phyloP scores from a whole-genome alignment of 1,140 invertebrate genomes.

The Ruditapes philippinarum region DNA sequence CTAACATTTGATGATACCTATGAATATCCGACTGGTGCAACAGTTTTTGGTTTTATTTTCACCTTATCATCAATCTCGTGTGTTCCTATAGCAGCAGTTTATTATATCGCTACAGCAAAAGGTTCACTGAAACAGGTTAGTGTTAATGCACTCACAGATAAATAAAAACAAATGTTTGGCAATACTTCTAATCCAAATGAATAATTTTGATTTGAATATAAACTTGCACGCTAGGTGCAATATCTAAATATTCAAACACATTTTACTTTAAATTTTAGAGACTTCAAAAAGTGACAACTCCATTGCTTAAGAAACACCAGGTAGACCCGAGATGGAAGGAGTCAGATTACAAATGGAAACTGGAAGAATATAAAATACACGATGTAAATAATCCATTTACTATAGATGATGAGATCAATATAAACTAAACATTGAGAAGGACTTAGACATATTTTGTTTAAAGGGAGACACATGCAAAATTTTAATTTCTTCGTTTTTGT shows the following conservation, averaged over 20 bases:
- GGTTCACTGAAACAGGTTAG: slow-evolving; percentile 31
- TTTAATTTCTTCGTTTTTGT: no score
- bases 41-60: not conserved
- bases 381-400: slow-evolving; percentile 21
- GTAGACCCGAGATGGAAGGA: slow-evolving; percentile 1
- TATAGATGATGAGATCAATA: not conserved
- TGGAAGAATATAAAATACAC: not conserved
- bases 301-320: slow-evolving; percentile 19
- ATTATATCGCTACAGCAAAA: not conserved
- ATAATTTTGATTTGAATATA: no score
- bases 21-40: slow-evolving; percentile 20
- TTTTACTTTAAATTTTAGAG: not conserved
- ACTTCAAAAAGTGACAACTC: not conserved
- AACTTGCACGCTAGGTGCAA: not conserved
- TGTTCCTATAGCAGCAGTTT: not conserved
- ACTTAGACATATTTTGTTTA: no score
- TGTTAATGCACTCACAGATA: no score
- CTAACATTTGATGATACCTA: not conserved
- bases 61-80: not conserved
- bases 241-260: not conserved
- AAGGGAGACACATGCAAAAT: no score
- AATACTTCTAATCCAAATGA: no score
- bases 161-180: no score
- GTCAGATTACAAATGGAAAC: not conserved
- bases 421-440: no score